Evolutionary conservation across 2,888 invertebrate genomes (phyloP).

Genomic region (Drosophila neotestacea): DNA sequence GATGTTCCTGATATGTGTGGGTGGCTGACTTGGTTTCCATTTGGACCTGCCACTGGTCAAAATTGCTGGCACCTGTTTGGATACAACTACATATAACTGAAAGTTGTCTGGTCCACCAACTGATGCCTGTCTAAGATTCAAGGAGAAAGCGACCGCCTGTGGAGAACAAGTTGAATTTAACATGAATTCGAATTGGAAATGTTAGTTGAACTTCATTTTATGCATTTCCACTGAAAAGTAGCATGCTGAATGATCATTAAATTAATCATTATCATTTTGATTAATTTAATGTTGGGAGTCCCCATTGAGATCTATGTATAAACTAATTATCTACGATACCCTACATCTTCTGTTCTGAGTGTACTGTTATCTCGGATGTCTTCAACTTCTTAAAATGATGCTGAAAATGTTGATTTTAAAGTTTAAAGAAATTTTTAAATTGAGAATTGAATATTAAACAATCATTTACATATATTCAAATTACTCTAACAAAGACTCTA

Average conservation of each 20-base stretch:
- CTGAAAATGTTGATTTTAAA: no score
- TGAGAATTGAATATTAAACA: no score
- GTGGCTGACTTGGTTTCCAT: slow-evolving; percentile 12
- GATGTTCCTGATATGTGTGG: slow-evolving; percentile 43
- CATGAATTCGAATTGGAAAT: not conserved
- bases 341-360: no score
- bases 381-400: no score
- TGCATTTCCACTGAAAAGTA: not conserved
- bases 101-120: slow-evolving; percentile 53
- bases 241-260: not conserved
- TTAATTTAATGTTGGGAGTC: not conserved
- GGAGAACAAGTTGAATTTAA: slow-evolving; percentile 5
- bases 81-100: slow-evolving; percentile 37
- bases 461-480: no score
- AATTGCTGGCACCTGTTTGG: slow-evolving; percentile 59
- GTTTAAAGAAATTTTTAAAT: no score
- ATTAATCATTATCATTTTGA: slow-evolving; percentile 1
- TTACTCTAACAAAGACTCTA: no score
- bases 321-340: no score
- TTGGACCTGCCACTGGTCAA: not conserved
- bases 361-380: no score
- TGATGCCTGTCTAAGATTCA: slow-evolving; percentile 21
- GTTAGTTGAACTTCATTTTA: not conserved
- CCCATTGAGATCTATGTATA: no score
- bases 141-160: slow-evolving; percentile 17